phyloP scores from a whole-genome alignment of 2,888 invertebrate genomes.

The Dolichomitus sp. region DNA sequence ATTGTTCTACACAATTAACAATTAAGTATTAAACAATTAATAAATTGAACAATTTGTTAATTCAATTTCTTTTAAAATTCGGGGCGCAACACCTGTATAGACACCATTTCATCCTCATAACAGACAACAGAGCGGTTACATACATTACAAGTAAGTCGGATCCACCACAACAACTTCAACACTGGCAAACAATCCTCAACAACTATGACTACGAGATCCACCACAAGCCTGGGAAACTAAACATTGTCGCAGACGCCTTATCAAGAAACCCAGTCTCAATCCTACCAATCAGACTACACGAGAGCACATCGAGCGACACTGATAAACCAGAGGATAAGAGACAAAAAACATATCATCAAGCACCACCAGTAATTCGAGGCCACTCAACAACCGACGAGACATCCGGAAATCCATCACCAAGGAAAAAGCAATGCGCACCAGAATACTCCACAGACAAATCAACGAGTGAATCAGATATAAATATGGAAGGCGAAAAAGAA shows the following conservation, averaged over 20 bases:
- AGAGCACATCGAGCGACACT: not conserved
- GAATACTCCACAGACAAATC: too few species aligned
- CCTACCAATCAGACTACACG: not conserved
- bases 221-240: slow-evolving; percentile 51
- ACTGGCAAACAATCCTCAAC: slow-evolving; percentile 10
- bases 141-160: too few species aligned
- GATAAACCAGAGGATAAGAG: not conserved
- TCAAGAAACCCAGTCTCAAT: not conserved
- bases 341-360: not conserved
- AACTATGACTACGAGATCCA: slow-evolving; percentile 40
- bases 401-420: slow-evolving; percentile 15
- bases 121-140: too few species aligned
- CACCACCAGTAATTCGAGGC: not conserved
- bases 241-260: slow-evolving; percentile 55
- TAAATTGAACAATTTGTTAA: too few species aligned
- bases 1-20: too few species aligned
- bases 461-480: not conserved
- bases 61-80: too few species aligned
- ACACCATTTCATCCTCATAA: too few species aligned
- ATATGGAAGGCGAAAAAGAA: not conserved
- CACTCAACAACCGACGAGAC: slow-evolving; percentile 19
- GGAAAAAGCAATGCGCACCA: not conserved
- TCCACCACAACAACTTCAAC: too few species aligned
- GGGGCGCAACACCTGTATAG: too few species aligned
- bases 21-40: too few species aligned